phyloP scores from a whole-genome alignment of 2,113 vertebrate species.

The Pachypanchax playfairii region DNA sequence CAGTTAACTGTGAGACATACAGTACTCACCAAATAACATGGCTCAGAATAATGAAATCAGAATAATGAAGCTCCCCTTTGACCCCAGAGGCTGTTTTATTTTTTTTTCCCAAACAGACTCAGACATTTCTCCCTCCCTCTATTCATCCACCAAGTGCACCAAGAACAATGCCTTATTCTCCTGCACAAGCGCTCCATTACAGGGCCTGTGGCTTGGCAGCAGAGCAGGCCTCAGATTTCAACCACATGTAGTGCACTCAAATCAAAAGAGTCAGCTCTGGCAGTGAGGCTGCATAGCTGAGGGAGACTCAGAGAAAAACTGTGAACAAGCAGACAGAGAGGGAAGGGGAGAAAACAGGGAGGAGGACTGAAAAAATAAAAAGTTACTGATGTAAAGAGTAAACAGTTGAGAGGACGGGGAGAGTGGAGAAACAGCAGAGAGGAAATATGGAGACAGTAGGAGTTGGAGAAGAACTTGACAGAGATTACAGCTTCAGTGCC shows the following conservation, averaged over 20 bases:
- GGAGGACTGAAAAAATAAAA: conserved; percentile 47
- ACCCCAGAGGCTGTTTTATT: conserved; percentile 58
- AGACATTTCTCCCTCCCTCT: conserved; percentile 25
- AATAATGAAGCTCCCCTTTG: conserved; percentile 71
- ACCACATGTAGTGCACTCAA: conserved; percentile 94
- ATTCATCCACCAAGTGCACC: conserved; percentile 75
- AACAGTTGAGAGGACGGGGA: conserved; percentile 25
- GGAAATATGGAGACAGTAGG: conserved; percentile 34
- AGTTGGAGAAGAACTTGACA: conserved; percentile 33
- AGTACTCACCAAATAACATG: too few species aligned
- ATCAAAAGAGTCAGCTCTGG: conserved; percentile 90
- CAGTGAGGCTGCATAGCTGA: conserved; percentile 83
- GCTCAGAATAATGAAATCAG: too few species aligned
- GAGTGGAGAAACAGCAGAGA: conserved; percentile 24
- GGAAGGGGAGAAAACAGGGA: conserved; percentile 34
- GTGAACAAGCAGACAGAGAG: conserved; percentile 19
- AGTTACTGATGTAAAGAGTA: conserved; percentile 60
- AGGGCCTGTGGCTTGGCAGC: conserved; percentile 90
- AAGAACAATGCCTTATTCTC: conserved; percentile 91
- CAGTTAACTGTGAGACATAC: too few species aligned
- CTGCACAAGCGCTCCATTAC: conserved; percentile 84
- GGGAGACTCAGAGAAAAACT: conserved; percentile 53
- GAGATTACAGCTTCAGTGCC: conserved; percentile 40
- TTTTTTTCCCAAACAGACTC: conserved; percentile 14
- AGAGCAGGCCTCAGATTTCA: conserved; percentile 88